Base-by-base conservation (phyloP, 2,797 vertebrate genomes). In the Argyrosomus regius region DNA sequence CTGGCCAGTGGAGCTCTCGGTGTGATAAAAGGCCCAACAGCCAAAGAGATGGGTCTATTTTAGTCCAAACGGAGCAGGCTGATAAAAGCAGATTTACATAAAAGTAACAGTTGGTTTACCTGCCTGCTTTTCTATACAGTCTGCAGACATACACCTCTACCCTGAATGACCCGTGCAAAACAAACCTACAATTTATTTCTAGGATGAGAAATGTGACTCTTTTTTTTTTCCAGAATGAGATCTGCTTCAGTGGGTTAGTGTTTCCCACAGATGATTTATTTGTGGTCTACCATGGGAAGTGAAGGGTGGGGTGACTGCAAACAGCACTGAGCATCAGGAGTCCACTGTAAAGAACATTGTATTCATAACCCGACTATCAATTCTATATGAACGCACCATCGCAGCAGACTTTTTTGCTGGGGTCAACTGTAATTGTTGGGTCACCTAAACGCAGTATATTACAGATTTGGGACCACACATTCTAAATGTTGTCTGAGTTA, bases 21-120 rank as follows among this genome's bases (percentile, higher is more conserved):
- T 46, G 68, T 65, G 77, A 79, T 80, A 49, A 83, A 72, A 75
- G 50, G 43, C 52, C 70, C 70, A 75, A 60, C 60, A 65, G 72
- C 65, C 65, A 46, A 65, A 72, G 60, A 74, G 58, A 75, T 77
- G 12, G 64, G 59, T 48, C 58, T 85, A 84, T 89, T 88, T 89
- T 81, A 57, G 80, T 83, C 60, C 3, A 74, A 83, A 72, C 69
- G 49, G 50, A 75, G 48, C 78, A 64, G 62, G 48, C 50, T 75
- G 71, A 79, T 83, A 78, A 76, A 83, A 77, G 54, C 49, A 67
- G 68, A 78, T 78, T 67, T 53, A 35, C 18, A 61, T 54, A 20
- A 78, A 80, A 64, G 62, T 69, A 67, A 74, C 22, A 31, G 14
- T 49, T 65, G 43, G 31, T 68, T 48, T 66, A 72, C 45, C 41